Conservation (phyloP, 2,888 invertebrate species). For the Fabriciana adippe region DNA sequence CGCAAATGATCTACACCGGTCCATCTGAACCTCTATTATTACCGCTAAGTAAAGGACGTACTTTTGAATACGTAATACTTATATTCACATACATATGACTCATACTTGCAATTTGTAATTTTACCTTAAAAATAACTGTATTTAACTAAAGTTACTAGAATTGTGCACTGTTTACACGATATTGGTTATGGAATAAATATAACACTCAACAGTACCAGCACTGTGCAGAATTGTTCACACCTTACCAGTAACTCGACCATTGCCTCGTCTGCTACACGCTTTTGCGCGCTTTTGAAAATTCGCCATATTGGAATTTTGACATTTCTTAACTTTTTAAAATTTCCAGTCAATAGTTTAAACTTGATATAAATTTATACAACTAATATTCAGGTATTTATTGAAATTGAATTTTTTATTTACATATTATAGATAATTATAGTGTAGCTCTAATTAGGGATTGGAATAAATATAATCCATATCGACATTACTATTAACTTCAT, state of each 20-base stretch:
- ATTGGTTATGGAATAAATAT: conserved; percentile 64
- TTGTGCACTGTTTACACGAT: conserved; percentile 32
- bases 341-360: conserved; percentile 7
- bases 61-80: background rate
- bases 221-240: conserved; percentile 62
- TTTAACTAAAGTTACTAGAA: conserved; percentile 20
- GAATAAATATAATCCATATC: background rate
- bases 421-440: background rate
- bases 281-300: conserved; percentile 55
- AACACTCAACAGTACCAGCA: conserved; percentile 58
- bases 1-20: conserved; percentile 6
- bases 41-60: background rate
- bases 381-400: conserved; percentile 14
- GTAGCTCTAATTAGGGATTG: background rate
- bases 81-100: background rate
- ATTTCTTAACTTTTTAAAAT: conserved; percentile 33
- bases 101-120: background rate
- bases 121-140: conserved; percentile 8
- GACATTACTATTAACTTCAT: background rate
- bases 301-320: conserved; percentile 40
- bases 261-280: conserved; percentile 58
- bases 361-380: background rate
- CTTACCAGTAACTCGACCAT: conserved; percentile 53
- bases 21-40: conserved; percentile 11
- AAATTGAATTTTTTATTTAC: background rate